Evolutionary conservation across 2,797 vertebrate species (phyloP), one percentile per base, ranked within the genome.

Genomic region (Pangasius sanitwongsei): DNA sequence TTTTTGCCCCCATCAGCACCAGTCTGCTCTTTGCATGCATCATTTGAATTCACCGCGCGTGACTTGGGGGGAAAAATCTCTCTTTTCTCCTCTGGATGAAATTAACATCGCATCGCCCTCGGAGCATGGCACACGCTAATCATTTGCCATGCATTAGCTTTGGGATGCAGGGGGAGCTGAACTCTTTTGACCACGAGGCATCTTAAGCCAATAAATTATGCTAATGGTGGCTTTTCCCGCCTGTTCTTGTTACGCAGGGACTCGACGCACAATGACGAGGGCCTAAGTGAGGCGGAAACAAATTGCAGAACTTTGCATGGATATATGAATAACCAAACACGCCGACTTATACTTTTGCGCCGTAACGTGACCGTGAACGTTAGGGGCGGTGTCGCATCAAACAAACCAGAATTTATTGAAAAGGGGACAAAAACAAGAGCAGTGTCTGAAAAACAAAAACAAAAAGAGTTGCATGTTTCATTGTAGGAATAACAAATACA

Each of bases 191-290:
- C 94, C 93, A 91, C 93, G 92, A 95, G 95, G 94, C 93, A 94
- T 94, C 94, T 95, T 93, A 89, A 88, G 91, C 91, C 92, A 94
- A 96, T 95, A 95, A 95, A 95, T 95, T 93, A 94, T 94, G 94
- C 91, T 95, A 94, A 95, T 95, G 94, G 86, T 81, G 53, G 85
- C 91, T 93, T 94, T 92, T 50, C 87, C 88, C 59, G 84, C 84
- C 81, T 90, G 85, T 90, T 90, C 93, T 91, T 90, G 85, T 86
- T 87, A 87, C 81, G n/a, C 72, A 16, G 87, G 91, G 93, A 95
- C 92, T 93, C 93, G 93, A 93, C 93, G 92, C 92, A 91, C 77
- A 48, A 70, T 44, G 72, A 57, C 16, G 9, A 12, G 61, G 61
- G 23, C 61, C 25, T 28, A 28, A 20, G 20, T 23, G 37, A 23